Conservation (phyloP, 2,113 vertebrate genomes). For the Aptenodytes patagonicus region DNA sequence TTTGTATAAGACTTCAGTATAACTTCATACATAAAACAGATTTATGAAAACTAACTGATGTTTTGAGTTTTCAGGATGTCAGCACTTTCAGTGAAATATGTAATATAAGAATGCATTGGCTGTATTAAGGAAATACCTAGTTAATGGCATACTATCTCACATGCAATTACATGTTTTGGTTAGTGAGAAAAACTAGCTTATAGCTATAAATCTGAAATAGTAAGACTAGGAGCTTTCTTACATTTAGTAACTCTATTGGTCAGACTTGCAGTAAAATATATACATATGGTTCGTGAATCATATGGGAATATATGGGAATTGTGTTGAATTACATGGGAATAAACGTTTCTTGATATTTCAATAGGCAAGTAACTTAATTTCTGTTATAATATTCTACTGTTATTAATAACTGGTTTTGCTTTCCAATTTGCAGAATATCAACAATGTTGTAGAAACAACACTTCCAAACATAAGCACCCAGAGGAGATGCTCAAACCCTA, state of each 20-base stretch:
- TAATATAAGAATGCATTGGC: background rate
- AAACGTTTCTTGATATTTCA: background rate
- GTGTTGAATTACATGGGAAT: background rate
- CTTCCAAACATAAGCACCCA: background rate
- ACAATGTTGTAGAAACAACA: background rate
- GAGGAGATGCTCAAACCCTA: background rate
- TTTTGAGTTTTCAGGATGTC: background rate
- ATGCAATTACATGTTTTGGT: background rate
- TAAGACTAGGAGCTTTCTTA: background rate
- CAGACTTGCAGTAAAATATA: background rate
- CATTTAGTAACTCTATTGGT: background rate
- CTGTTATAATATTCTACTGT: background rate
- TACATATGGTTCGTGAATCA: background rate
- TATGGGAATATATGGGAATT: background rate
- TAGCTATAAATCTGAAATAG: background rate
- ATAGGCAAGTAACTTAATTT: background rate
- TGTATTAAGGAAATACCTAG: background rate
- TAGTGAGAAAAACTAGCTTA: background rate
- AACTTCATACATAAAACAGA: background rate
- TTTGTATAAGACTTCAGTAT: background rate
- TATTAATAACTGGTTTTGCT: background rate
- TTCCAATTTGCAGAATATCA: background rate
- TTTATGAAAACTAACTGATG: background rate
- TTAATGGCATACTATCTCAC: background rate
- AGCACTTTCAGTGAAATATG: background rate